Percentiles rank a stretch among this genome's conserved stretches.
phyloP scores from a whole-genome alignment of 1,140 invertebrate species.

The Neocloeon triangulifer region DNA sequence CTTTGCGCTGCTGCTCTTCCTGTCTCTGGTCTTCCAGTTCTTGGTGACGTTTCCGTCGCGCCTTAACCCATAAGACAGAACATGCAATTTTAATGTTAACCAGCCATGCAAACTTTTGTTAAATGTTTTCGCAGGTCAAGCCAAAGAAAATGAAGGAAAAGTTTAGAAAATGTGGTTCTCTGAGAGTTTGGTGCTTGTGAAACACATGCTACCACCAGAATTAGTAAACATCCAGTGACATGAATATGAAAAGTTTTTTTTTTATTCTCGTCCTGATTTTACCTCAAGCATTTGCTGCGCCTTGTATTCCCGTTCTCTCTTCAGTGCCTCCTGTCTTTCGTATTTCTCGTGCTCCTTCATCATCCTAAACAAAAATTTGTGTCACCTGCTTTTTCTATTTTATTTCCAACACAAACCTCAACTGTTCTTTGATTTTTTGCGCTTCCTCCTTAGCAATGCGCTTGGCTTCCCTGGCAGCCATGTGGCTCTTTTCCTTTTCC shows the following conservation, averaged over 20 bases:
- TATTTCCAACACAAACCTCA: slow-evolving; percentile 16
- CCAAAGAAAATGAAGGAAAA: too few relatives aligned
- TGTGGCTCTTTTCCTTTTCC: slow-evolving; percentile 32
- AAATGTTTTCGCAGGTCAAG: too few relatives aligned
- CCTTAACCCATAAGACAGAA: too few relatives aligned
- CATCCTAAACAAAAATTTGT: slow-evolving; percentile 26
- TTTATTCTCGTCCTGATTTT: too few relatives aligned
- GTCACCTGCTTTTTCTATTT: too few relatives aligned
- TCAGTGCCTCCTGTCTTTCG: slow-evolving; percentile 50
- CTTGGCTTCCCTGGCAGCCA: slow-evolving; percentile 28
- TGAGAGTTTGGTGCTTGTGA: too few relatives aligned
- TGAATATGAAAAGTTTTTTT: too few relatives aligned
- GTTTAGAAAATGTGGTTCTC: too few relatives aligned
- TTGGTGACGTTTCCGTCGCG: slow-evolving; percentile 62
- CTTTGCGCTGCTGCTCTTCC: slow-evolving; percentile 61
- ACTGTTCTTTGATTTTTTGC: slow-evolving; percentile 30
- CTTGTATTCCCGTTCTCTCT: slow-evolving; percentile 46
- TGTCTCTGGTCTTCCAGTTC: slow-evolving; percentile 61
- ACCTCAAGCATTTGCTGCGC: slow-evolving; percentile 46
- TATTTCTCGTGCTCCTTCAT: slow-evolving; percentile 53
- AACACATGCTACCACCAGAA: too few relatives aligned
- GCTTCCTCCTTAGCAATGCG: slow-evolving; percentile 27
- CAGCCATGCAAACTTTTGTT: too few relatives aligned
- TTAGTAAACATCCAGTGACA: too few relatives aligned
- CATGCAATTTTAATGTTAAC: too few relatives aligned